Evolutionary conservation across 2,888 invertebrate species (phyloP), one percentile per base, ranked within the genome.

Genomic region (Leptinotarsa peninsularis): DNA sequence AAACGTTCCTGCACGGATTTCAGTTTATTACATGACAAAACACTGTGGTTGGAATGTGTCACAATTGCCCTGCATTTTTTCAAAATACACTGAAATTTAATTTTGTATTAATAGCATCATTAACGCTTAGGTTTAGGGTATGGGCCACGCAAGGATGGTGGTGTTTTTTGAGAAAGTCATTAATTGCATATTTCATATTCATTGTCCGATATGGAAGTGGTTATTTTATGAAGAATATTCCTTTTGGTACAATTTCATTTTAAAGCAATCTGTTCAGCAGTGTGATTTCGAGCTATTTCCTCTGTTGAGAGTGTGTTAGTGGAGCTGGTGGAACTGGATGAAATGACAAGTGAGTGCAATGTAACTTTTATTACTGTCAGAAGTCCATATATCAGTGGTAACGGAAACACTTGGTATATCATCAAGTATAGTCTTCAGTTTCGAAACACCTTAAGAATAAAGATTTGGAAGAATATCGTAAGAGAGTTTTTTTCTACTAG

Each of bases 131-230:
- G 78, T 82, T 82, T 52, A 81, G 72, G 1, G 80, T 82, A 73
- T 82, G 82, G 27, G 81, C 81, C 13, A 82, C 79, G 76, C 82
- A 82, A 17, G 81, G 81, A 72, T 81, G 78, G 73, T 82, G 81
- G 27, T 73, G 23, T 71, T 80, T 81, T 49, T 67, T 63, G 15
- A 81, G 73, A 73, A 77, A 66, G 13, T 78, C 75, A 33, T 14
- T 74, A 13, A 82, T 76, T n/a, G 80, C 80, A 69, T 74, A 78
- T 79, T 82, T 79, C 17, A 81, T 74, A 66, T 81, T 81, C 81
- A 71, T 81, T 82, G 58, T 82, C 80, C 13, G 81, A 79, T 23
- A 82, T 76, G 66, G 81, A 68, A 4, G 81, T 76, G 4, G 77
- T 73, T 18, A 81, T 73, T 78, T 82, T 83, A 10, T 76, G 33